Evolutionary conservation across 2,888 invertebrate species (phyloP).

Genomic region (Chironomus tentans): DNA sequence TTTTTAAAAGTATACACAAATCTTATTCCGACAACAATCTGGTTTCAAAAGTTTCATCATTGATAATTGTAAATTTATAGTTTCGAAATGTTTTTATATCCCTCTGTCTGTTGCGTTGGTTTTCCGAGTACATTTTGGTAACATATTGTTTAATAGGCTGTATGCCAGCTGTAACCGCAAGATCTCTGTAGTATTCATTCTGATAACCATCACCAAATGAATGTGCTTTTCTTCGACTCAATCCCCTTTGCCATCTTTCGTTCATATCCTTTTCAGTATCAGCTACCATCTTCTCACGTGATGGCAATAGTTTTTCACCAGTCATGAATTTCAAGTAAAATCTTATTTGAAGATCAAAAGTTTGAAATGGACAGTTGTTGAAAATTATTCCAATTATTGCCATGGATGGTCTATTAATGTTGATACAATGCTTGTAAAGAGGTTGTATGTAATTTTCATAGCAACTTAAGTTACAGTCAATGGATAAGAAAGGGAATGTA

Average conservation of each 20-base stretch:
- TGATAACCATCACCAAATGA: conserved; percentile 55
- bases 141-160: conserved; percentile 58
- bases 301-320: conserved; percentile 53
- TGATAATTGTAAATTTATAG: conserved; percentile 54
- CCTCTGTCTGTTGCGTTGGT: conserved; percentile 31
- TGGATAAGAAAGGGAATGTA: conserved; percentile 58
- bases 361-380: conserved; percentile 72
- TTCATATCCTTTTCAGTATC: conserved; percentile 53
- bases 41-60: conserved; percentile 46
- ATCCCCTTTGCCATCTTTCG: conserved; percentile 50
- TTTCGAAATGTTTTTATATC: conserved; percentile 49
- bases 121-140: conserved; percentile 61
- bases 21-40: not conserved
- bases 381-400: conserved; percentile 71
- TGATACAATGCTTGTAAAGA: conserved; percentile 71
- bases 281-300: conserved; percentile 51
- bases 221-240: conserved; percentile 65
- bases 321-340: conserved; percentile 57
- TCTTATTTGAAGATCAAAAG: conserved; percentile 67
- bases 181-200: conserved; percentile 58
- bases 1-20: no score
- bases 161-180: conserved; percentile 55
- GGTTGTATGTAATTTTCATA: conserved; percentile 66
- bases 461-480: conserved; percentile 54
- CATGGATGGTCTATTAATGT: conserved; percentile 64